These are phyloP conservation scores for Philotrypesis tridentata DNA, from an alignment of 1,140 invertebrate species.

Conservation along the genomic window DNA sequence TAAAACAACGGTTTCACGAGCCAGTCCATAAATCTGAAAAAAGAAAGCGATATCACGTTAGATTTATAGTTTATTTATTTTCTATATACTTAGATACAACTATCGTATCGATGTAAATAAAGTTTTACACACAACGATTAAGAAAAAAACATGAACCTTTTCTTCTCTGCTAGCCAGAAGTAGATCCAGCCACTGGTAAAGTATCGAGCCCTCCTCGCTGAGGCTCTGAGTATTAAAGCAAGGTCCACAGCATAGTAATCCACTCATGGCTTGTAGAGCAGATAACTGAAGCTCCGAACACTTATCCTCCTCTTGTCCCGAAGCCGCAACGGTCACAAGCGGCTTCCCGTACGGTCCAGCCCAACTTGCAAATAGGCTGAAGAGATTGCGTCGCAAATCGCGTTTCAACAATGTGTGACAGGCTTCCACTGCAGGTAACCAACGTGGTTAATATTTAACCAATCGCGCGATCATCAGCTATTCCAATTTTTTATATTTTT, in stretches of 20 bases:
- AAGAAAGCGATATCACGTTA: constrained; percentile 13
- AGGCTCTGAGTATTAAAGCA: constrained; percentile 90
- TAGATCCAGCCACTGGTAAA: constrained; percentile 95
- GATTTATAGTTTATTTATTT: too few species aligned
- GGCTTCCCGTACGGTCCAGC: constrained; percentile 86
- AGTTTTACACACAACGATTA: not conserved
- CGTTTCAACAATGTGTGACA: constrained; percentile 89
- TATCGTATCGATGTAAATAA: too few species aligned
- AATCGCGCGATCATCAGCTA: too few species aligned
- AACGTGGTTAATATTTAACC: too few species aligned
- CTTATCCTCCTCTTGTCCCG: constrained; percentile 64
- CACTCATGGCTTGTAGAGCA: constrained; percentile 92
- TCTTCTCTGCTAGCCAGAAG: constrained; percentile 91
- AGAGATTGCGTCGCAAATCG: constrained; percentile 90
- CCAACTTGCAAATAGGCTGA: constrained; percentile 95
- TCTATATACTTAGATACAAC: too few species aligned
- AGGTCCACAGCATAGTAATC: constrained; percentile 94
- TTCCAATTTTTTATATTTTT: too few species aligned
- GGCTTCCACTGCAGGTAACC: constrained; percentile 83
- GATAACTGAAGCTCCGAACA: constrained; percentile 81
- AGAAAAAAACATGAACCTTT: constrained; percentile 78
- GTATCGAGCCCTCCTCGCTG: constrained; percentile 89
- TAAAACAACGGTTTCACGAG: constrained; percentile 93
- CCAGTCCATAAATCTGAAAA: constrained; percentile 88
- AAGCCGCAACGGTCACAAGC: constrained; percentile 63